phyloP scores from a whole-genome alignment of 2,888 invertebrate genomes.

The Acanthosepion lycidas region DNA sequence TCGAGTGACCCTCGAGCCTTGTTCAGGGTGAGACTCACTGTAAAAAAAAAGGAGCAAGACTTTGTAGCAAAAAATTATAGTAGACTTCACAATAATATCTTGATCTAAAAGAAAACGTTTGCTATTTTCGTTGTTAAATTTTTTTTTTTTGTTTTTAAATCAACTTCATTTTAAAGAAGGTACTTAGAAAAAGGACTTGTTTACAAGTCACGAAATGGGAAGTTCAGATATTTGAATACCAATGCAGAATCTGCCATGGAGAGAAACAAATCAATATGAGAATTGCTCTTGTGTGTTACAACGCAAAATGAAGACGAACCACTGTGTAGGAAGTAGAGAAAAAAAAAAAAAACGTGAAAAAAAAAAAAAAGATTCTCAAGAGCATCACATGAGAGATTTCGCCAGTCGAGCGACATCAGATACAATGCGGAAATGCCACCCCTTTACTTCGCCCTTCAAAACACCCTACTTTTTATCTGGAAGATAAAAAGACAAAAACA shows the following conservation, averaged over 20 bases:
- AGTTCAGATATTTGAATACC: not conserved
- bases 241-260: not conserved
- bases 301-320: too few relatives aligned
- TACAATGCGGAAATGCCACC: not conserved
- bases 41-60: too few relatives aligned
- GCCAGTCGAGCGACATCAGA: conserved; percentile 2
- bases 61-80: too few relatives aligned
- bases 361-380: not conserved
- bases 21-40: too few relatives aligned
- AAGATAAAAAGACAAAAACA: not conserved
- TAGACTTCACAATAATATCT: too few relatives aligned
- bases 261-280: not conserved
- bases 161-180: too few relatives aligned
- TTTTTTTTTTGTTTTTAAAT: too few relatives aligned
- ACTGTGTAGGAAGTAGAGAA: not conserved
- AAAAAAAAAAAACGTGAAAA: not conserved
- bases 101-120: too few relatives aligned
- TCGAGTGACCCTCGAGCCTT: too few relatives aligned
- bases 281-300: too few relatives aligned
- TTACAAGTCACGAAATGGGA: not conserved
- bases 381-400: not conserved
- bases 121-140: too few relatives aligned
- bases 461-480: not conserved
- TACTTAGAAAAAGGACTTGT: not conserved
- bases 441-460: not conserved